Percentiles rank a stretch among this genome's conserved stretches.
Evolutionary conservation across 2,888 invertebrate genomes (phyloP).

Genomic region (Standfussiana lucernea): DNA sequence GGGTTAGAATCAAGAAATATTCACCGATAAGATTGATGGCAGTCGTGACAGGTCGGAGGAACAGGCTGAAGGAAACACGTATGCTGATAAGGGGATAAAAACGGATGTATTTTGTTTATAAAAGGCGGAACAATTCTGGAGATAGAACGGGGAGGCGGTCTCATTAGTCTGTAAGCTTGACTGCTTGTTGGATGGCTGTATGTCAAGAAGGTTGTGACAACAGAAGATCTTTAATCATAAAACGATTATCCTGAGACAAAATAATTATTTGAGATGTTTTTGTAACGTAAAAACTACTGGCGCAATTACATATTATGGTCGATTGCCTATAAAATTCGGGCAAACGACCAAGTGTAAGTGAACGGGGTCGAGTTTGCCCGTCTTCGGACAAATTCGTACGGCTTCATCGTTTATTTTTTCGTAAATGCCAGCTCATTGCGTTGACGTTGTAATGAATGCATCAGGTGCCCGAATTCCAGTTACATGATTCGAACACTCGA

Average conservation of each 20-base stretch:
- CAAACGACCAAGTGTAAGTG: background rate
- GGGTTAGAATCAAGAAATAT: slow-evolving; percentile 68
- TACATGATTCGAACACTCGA: background rate
- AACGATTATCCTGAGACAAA: background rate
- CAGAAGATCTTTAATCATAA: background rate
- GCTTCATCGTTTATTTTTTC: background rate
- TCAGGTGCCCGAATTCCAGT: background rate
- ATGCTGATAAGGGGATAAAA: slow-evolving; percentile 61
- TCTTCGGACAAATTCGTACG: background rate
- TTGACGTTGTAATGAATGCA: background rate
- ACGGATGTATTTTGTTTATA: slow-evolving; percentile 52
- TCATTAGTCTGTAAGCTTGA: slow-evolving; percentile 14
- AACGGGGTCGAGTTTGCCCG: background rate
- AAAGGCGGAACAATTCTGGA: slow-evolving; percentile 41
- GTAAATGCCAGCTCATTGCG: background rate
- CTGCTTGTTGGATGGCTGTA: background rate
- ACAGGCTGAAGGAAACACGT: slow-evolving; percentile 53
- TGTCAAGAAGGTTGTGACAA: background rate
- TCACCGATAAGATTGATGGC: slow-evolving; percentile 72
- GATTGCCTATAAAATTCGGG: background rate
- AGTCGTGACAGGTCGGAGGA: slow-evolving; percentile 62
- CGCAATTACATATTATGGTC: background rate
- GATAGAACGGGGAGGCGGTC: background rate
- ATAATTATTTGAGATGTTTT: background rate
- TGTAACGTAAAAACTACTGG: background rate